phyloP scores from a whole-genome alignment of 2,113 vertebrate genomes.

The Rhynchomys soricoides region DNA sequence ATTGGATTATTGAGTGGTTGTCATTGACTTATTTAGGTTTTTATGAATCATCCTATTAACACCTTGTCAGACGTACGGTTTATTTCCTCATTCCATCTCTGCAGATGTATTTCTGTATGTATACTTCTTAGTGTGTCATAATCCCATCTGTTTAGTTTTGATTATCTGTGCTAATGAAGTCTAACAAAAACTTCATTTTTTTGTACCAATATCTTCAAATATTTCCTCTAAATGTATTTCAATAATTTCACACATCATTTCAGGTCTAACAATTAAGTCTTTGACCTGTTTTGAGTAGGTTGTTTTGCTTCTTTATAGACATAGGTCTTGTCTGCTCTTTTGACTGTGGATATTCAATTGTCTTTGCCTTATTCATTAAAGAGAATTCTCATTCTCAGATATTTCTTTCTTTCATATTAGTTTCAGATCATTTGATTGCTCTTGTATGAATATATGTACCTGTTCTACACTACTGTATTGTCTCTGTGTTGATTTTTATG shows the following conservation, averaged over 20 bases:
- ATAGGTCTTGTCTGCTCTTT: background rate
- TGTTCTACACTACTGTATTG: background rate
- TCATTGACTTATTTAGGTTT: background rate
- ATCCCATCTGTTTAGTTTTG: background rate
- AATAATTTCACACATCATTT: background rate
- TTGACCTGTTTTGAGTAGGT: background rate
- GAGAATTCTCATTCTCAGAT: background rate
- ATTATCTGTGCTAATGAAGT: background rate
- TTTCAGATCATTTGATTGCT: background rate
- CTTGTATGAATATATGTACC: background rate
- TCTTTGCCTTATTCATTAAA: background rate
- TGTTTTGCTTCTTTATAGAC: background rate
- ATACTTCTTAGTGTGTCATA: background rate
- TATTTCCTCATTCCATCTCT: background rate
- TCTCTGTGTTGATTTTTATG: background rate
- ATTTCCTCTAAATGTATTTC: background rate
- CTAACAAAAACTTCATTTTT: background rate
- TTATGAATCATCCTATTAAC: background rate
- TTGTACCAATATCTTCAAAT: background rate
- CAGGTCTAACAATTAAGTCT: background rate
- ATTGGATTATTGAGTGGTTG: background rate
- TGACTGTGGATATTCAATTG: background rate
- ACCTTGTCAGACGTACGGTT: background rate
- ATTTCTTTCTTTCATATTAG: background rate
- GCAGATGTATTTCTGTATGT: background rate